Base-by-base conservation (phyloP, 2,113 vertebrate species). In the Catharus minimus region DNA sequence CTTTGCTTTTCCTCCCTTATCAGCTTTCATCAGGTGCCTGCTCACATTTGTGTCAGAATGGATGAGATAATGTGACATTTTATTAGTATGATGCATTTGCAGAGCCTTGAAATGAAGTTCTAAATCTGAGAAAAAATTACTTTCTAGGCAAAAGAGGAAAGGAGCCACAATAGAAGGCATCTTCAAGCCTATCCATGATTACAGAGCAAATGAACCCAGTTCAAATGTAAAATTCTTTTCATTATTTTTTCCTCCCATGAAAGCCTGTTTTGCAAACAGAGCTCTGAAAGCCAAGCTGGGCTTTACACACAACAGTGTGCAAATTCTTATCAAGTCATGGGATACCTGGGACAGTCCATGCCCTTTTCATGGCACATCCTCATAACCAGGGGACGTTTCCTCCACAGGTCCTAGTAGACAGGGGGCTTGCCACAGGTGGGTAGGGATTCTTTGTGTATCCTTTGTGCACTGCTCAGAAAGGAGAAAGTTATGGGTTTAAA, bases 51-150 rank as follows among this genome's bases (percentile, higher is more conserved):
- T 90, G 81, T 82, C 81, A 69, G 69, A 85, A 87, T 43, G 57
- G 55, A 79, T 66, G 39, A 76, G 66, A 84, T 95, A 92, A 94
- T 58, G 38, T 86, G 88, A 90, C 77, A 93, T 89, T 82, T 90
- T 93, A 76, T 93, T 93, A 90, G 62, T 39, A 44, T 57, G 77
- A 93, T 90, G 69, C 83, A 85, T 86, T 80, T 89, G 32, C 38
- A 84, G 86, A 82, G 60, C 90, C 58, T 86, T 94, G 66, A 93
- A 94, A 91, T 75, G 36, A 91, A 95, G 71, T 72, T 92, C 33
- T 24, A 74, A 36, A 75, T 86, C 30, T 78, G 57, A 88, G 81
- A 86, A 89, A 94, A 75, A 88, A 67, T 39, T 68, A 66, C 53
- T 39, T 93, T 61, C 61, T 36, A 61, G 44, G 36, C 53, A 68